These are phyloP conservation scores for Archocentrus centrarchus DNA, from an alignment of 2,113 vertebrate genomes.

Conservation along the genomic window DNA sequence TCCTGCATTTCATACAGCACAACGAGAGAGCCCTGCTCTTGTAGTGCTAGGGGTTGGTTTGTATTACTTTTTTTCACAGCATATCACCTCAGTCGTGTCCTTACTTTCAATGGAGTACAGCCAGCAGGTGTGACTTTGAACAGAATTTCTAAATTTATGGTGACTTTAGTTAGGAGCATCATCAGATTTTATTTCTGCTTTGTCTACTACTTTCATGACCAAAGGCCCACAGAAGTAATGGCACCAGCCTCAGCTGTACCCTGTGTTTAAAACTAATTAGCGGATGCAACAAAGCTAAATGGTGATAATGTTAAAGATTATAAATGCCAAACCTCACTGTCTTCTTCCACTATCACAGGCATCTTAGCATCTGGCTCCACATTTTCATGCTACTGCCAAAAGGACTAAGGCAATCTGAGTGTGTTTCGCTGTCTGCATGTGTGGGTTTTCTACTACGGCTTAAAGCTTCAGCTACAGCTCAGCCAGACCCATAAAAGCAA, in stretches of 20 bases:
- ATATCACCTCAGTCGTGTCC: too few species aligned
- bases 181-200: neutral
- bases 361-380: conserved; percentile 37
- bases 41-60: neutral
- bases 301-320: neutral
- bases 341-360: conserved; percentile 32
- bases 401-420: conserved; percentile 16
- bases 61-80: neutral
- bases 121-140: neutral
- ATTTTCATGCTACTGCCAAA: conserved; percentile 32
- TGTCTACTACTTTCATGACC: neutral
- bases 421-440: conserved; percentile 12
- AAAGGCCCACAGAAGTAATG: neutral
- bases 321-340: neutral
- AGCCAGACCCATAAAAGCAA: conserved; percentile 55
- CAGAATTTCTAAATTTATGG: neutral
- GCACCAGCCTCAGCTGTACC: neutral
- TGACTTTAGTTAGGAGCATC: neutral
- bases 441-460: conserved; percentile 42
- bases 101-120: neutral
- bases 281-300: neutral
- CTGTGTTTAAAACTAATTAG: neutral
- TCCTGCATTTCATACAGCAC: neutral
- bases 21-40: neutral
- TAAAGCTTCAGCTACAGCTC: conserved; percentile 15